Conservation (phyloP, 2,888 invertebrate species). For the Ichneumon xanthorius region DNA sequence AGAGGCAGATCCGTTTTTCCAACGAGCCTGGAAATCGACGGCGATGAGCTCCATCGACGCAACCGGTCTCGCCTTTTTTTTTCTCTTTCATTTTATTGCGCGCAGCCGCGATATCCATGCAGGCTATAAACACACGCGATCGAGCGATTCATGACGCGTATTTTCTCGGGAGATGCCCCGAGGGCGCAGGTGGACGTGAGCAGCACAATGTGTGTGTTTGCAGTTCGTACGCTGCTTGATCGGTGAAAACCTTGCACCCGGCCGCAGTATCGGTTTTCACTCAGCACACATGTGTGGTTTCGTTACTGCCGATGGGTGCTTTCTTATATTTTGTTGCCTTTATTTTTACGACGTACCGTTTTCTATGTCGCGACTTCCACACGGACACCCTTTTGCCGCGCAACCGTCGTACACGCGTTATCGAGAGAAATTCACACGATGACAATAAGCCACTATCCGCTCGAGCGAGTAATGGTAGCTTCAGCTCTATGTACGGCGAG, state of each 20-base stretch:
- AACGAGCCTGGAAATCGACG: slow-evolving; percentile 39
- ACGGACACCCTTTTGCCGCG: slow-evolving; percentile 31
- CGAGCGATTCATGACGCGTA: slow-evolving; percentile 58
- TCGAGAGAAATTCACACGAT: slow-evolving; percentile 70
- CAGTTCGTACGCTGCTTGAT: slow-evolving; percentile 43
- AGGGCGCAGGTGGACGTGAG: slow-evolving; percentile 61
- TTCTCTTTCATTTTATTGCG: not conserved
- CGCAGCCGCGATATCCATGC: not conserved
- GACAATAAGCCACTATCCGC: slow-evolving; percentile 52
- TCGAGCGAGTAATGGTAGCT: slow-evolving; percentile 49
- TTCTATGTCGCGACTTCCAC: not conserved
- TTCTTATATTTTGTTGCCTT: slow-evolving; percentile 40
- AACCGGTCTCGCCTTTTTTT: slow-evolving; percentile 50
- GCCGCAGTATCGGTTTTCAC: slow-evolving; percentile 58
- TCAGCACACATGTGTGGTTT: slow-evolving; percentile 52
- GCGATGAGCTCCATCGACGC: slow-evolving; percentile 38
- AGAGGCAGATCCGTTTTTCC: not conserved
- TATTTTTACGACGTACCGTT: not conserved
- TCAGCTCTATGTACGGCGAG: slow-evolving; percentile 7
- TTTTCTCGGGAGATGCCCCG: slow-evolving; percentile 59
- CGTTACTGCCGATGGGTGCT: slow-evolving; percentile 53
- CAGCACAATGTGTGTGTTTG: slow-evolving; percentile 1
- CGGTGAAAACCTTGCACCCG: slow-evolving; percentile 67
- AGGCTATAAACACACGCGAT: slow-evolving; percentile 31
- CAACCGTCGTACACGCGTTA: slow-evolving; percentile 49